Evolutionary conservation across 92 coral and sea anemone genomes (phyloP), one percentile per base, ranked within the genome.

Genomic region (Scolanthus callimorphus): DNA sequence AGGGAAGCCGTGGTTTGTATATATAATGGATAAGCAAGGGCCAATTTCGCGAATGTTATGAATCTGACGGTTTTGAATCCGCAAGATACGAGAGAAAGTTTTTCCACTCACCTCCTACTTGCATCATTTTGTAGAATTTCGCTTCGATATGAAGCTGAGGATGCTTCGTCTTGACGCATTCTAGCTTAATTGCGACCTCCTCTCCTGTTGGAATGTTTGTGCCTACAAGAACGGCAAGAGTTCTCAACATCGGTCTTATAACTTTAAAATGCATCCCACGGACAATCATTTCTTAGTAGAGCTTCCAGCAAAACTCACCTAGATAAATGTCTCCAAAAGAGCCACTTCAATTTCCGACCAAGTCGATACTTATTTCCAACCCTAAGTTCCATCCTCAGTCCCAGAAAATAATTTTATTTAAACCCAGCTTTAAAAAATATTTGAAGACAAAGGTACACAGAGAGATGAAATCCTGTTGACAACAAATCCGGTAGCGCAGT

Each of bases 71-170:
- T n/a, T n/a, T n/a, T n/a, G n/a, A n/a, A n/a, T n/a, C n/a, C n/a
- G n/a, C n/a, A n/a, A n/a, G n/a, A n/a, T n/a, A n/a, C n/a, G n/a
- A n/a, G n/a, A n/a, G n/a, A n/a, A n/a, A n/a, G n/a, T n/a, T n/a
- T 15, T 34, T 15, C 27, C 20, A 38, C 90, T 55, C 58, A 94
- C 99, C 99, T 71, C 99, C 99, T 25, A 96, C 99, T 73, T 94
- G 99, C 99, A 94, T 94, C 99, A 94, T 94, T 62, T 94, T 94
- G 88, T 94, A 94, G 63, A 94, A 94, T 69, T 94, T 94, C 27
- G 99, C 99, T 66, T 94, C 99, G 55, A 94, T 94, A 61, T 94
- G 99, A 23, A 94, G 76, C 57, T 94, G 99, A 8, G 99, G 99
- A 73, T 94, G 99, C 65, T 94, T 94, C 19, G 99, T 89, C 67